Percentiles rank a stretch among this genome's conserved stretches.
These are phyloP conservation scores for Columba janthina DNA, from an alignment of 2,113 vertebrate genomes.

Conservation along the genomic window DNA sequence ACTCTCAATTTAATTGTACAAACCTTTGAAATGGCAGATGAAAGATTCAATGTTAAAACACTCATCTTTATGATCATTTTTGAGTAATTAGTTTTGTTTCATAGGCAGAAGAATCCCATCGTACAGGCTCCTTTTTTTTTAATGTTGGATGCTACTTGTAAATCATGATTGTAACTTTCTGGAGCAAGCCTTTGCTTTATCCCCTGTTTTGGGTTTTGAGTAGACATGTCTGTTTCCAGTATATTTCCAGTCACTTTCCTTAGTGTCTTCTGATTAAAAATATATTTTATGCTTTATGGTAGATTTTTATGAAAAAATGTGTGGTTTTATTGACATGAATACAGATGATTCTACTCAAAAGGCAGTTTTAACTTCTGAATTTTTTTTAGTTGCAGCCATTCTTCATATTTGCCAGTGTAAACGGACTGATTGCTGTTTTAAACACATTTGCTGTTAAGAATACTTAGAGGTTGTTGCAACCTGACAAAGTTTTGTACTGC, in stretches of 20 bases:
- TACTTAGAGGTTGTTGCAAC: neutral
- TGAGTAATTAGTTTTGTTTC: neutral
- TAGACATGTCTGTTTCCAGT: neutral
- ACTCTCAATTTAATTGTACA: neutral
- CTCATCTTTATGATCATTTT: neutral
- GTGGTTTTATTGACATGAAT: neutral
- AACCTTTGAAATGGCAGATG: neutral
- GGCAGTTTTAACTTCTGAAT: neutral
- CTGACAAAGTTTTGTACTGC: neutral
- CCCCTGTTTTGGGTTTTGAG: neutral
- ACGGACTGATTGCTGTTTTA: neutral
- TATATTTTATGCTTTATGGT: neutral
- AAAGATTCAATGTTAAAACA: neutral
- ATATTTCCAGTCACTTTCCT: neutral
- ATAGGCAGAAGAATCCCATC: neutral
- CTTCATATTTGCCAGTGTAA: neutral
- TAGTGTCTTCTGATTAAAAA: neutral
- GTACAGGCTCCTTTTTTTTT: neutral
- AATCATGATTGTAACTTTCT: neutral
- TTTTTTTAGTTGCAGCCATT: neutral
- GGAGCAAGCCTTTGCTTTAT: neutral
- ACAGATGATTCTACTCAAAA: neutral
- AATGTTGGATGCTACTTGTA: neutral
- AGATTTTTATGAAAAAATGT: neutral
- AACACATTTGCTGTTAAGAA: neutral